Evolutionary conservation across 2,113 vertebrate species (phyloP), one percentile per base, ranked within the genome.

Genomic region (Syrmaticus mikado): DNA sequence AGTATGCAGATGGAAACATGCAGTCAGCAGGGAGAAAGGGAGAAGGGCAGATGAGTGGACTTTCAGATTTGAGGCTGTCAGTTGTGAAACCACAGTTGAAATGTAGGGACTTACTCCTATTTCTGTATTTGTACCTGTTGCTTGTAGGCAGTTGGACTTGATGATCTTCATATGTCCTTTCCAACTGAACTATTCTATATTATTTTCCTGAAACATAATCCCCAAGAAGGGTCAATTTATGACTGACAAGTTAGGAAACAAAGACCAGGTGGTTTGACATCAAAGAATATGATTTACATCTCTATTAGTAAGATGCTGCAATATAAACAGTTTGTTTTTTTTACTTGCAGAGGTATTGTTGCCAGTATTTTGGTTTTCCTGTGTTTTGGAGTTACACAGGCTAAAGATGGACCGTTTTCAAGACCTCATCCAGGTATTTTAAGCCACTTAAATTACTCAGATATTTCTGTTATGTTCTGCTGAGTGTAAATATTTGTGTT

Each of bases 281-380:
- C 15, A 10, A 19, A 57, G 22, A 67, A 15, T 12, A 1, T 19
- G 8, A 61, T 19, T 34, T 41, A 18, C 58, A 41, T 1, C 52
- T 62, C 45, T 9, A 2, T 6, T 40, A 22, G n/a, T 45, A 66
- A 14, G 38, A 8, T 11, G 52, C 5, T 74, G 48, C 55, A 13
- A 4, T 41, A 1, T 83, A 72, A 79, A 67, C 82, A 9, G 52
- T 40, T 17, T 94, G 82, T 52, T 96, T 71, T 91, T 92, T 95
- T 96, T 74, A 13, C 94, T 96, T 98, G 6, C 97, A 99, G 99
- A 97, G 99, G 99, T 20, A 99, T 99, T 61, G 98, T 99, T 62
- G 99, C 99, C 95, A 99, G 99, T 93, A 99, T 99, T 93, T 97
- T 99, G 97, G 99, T 99, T 90, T 99, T 99, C 96, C 96, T 99